A percentile compares a stretch with the other conserved stretches of the same genome.
These are phyloP conservation scores for Emydocephalus ijimae DNA, from an alignment of 2,113 vertebrate genomes.

Conservation along the genomic window DNA sequence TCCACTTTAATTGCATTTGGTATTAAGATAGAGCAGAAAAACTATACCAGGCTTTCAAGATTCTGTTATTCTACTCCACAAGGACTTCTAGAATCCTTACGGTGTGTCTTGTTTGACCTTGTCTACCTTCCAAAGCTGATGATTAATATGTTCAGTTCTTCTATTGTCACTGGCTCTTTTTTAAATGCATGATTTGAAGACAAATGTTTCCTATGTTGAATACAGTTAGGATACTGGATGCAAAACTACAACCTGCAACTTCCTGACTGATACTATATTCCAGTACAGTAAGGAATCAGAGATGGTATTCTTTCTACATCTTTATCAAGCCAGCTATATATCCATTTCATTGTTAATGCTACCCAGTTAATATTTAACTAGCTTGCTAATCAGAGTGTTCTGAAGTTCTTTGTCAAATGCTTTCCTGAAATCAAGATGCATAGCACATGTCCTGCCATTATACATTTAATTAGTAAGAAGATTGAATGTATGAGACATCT, in stretches of 20 bases:
- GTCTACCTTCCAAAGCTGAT: background rate
- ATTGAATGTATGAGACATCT: background rate
- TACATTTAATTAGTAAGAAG: background rate
- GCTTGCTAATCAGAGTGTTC: background rate
- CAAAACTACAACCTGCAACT: background rate
- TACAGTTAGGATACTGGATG: background rate
- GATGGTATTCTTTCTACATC: background rate
- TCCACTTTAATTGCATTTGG: background rate
- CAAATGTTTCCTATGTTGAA: background rate
- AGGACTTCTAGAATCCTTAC: background rate
- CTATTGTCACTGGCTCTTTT: background rate
- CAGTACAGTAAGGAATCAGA: background rate
- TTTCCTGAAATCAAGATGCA: background rate
- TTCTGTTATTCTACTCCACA: background rate
- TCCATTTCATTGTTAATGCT: background rate
- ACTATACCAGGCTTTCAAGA: background rate
- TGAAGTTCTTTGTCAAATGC: background rate
- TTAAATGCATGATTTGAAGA: background rate
- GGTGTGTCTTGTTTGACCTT: background rate
- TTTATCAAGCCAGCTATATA: background rate
- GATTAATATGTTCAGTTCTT: background rate
- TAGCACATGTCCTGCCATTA: background rate
- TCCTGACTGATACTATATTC: background rate
- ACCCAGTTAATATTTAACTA: background rate
- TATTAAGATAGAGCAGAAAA: background rate